These are phyloP conservation scores for Pachycephala philippinensis DNA, from an alignment of 2,113 vertebrate genomes.

Conservation along the genomic window DNA sequence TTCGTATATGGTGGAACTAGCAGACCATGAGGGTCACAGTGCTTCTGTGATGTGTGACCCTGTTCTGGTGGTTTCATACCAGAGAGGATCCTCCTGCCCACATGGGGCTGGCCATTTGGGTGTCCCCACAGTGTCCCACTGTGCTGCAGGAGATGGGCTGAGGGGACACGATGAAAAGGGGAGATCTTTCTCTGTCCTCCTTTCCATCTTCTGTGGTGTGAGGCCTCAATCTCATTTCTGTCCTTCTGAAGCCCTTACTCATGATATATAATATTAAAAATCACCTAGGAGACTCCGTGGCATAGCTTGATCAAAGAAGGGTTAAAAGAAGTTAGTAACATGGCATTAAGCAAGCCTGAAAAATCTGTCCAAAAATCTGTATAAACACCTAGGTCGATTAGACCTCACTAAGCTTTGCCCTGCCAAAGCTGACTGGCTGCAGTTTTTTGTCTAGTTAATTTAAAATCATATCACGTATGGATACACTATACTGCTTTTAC, in stretches of 20 bases:
- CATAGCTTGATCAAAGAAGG: not conserved
- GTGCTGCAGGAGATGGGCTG: not conserved
- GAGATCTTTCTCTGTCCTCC: not conserved
- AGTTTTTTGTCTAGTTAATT: not conserved
- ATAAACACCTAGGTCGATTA: not conserved
- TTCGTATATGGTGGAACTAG: not conserved
- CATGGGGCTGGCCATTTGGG: rapidly evolving
- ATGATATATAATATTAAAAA: not conserved
- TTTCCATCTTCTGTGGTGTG: not conserved
- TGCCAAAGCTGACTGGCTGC: not conserved
- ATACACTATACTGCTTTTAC: not conserved
- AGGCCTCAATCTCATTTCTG: not conserved
- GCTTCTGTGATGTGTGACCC: not conserved
- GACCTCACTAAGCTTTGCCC: not conserved
- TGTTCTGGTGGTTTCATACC: not conserved
- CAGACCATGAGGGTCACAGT: not conserved
- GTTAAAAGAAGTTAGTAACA: not conserved
- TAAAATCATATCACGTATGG: not conserved
- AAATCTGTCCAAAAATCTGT: not conserved
- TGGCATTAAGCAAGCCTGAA: not conserved
- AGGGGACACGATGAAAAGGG: rapidly evolving
- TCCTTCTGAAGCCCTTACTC: not conserved
- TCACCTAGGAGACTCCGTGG: rapidly evolving
- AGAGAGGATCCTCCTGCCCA: rapidly evolving
- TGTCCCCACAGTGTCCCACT: not conserved